These are phyloP conservation scores for Neodon shergylaensis DNA, from an alignment of 2,113 vertebrate species.

Conservation along the genomic window DNA sequence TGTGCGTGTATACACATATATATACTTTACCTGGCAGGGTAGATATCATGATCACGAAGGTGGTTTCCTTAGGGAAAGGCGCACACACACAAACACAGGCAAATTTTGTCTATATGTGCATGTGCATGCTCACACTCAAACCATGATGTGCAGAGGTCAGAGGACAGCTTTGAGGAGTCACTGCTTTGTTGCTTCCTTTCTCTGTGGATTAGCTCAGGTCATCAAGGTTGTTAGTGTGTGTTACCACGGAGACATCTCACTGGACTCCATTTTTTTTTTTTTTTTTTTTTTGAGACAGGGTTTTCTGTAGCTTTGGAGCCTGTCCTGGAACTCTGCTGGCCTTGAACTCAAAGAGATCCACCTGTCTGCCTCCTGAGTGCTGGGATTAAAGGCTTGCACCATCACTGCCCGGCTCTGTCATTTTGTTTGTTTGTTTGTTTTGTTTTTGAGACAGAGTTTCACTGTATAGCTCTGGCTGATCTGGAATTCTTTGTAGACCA, in stretches of 20 bases:
- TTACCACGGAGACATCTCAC: background rate
- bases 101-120: no score
- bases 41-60: background rate
- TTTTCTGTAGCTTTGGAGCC: background rate
- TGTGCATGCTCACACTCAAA: no score
- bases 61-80: background rate
- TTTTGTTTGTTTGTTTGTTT: background rate
- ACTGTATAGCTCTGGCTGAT: background rate
- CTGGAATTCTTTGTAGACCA: background rate
- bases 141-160: no score
- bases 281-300: no score
- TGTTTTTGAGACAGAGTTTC: background rate
- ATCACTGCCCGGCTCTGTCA: background rate
- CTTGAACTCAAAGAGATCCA: background rate
- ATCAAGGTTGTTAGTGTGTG: background rate
- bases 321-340: background rate
- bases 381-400: no score
- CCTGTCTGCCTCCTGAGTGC: background rate
- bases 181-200: background rate
- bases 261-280: background rate
- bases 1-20: background rate
- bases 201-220: background rate
- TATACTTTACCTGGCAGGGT: background rate
- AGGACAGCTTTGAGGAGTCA: background rate
- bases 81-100: no score